Conservation (phyloP, 2,113 vertebrate genomes). For the Anguilla japonica region DNA sequence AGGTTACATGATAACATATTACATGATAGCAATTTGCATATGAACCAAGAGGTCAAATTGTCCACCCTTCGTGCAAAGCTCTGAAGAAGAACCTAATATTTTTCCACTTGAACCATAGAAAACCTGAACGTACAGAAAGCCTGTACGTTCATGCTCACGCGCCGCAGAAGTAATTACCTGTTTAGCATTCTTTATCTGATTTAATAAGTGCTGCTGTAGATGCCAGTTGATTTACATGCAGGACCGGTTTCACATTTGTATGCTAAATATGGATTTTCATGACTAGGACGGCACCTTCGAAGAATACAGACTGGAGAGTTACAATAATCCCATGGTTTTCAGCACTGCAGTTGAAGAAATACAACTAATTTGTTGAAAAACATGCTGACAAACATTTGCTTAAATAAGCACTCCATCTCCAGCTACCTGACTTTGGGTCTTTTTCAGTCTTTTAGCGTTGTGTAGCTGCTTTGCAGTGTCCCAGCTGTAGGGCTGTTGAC, state of each 20-base stretch:
- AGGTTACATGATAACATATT: background rate
- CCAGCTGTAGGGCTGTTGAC: background rate
- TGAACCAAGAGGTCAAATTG: background rate
- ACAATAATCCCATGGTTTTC: background rate
- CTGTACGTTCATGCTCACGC: background rate
- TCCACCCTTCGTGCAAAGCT: background rate
- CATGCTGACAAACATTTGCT: too few relatives aligned
- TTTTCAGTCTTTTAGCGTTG: background rate
- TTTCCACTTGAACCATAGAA: background rate
- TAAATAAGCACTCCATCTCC: background rate
- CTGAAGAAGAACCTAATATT: background rate
- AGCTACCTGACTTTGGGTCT: background rate
- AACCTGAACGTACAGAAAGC: conserved; percentile 9
- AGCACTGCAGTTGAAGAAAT: background rate
- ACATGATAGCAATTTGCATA: background rate
- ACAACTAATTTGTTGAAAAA: background rate
- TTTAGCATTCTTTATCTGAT: background rate
- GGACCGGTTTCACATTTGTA: background rate
- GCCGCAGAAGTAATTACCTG: background rate
- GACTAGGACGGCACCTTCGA: background rate
- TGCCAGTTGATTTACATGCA: conserved; percentile 7
- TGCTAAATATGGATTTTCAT: background rate
- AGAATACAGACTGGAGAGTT: background rate
- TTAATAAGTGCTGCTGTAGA: background rate
- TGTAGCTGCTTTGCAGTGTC: background rate